Evolutionary conservation across 2,888 invertebrate species (phyloP), one percentile per base, ranked within the genome.

Genomic region (Synanthedon myopaeformis): DNA sequence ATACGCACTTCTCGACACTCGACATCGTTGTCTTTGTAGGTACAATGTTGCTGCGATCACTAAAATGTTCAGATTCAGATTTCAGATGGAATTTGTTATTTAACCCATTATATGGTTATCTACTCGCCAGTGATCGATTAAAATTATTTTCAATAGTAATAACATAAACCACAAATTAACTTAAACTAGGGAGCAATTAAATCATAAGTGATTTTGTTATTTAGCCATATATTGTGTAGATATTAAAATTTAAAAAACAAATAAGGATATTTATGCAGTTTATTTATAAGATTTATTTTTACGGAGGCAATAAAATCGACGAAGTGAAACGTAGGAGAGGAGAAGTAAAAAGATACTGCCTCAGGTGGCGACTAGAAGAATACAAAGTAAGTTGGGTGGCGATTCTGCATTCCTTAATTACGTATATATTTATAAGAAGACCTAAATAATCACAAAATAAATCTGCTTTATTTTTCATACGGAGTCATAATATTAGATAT

Each of bases 371-470:
- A 80, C 76, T 80, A 70, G 70, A 70, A 69, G 82, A 82, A 82
- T 83, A 84, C 83, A 82, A 83, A 84, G 81, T 80, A 74, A 77
- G 77, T 74, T 70, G 74, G 76, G 73, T 75, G 71, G 63, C 71
- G 74, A 74, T 49, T 49, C 49, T 45, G 6, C 45, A 13, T 45
- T 6, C 14, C 45, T 1, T 45, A 13, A 45, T 45, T 45, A 45
- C 45, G 45, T 45, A 12, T 45, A 45, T 14, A 28, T 28, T 35
- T 35, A 10, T 35, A 35, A 35, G 6, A 35, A 35, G 10, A 35
- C 28, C 8, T 35, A 1, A 35, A 35, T 35, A 8, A 35, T 35
- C 1, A 8, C 28, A 8, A 35, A 28, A 35, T 35, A 8, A 35
- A 0, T 8, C 5, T 35, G 2, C 28, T 35, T 35, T 35, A 35